phyloP scores from a whole-genome alignment of 2,797 vertebrate genomes.

The Lutjanus argentimaculatus region DNA sequence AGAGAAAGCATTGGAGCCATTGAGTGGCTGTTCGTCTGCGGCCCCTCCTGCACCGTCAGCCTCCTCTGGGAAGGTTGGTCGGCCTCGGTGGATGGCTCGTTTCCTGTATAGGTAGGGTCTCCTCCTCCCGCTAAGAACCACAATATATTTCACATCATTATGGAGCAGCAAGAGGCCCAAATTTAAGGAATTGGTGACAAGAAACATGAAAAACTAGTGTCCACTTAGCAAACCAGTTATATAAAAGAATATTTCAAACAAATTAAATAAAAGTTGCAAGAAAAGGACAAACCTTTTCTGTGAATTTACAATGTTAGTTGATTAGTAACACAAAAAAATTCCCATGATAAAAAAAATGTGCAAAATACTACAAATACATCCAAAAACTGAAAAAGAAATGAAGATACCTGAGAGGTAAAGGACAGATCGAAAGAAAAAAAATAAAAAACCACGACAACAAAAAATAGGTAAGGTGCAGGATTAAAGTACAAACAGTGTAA shows the following conservation, averaged over 20 bases:
- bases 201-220: slow-evolving; percentile 40
- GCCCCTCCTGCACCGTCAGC: slow-evolving; percentile 57
- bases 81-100: slow-evolving; percentile 87
- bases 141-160: slow-evolving; percentile 57
- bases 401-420: slow-evolving; percentile 64
- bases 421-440: slow-evolving; percentile 58
- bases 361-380: slow-evolving; percentile 69
- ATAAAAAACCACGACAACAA: slow-evolving; percentile 68
- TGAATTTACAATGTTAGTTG: slow-evolving; percentile 58
- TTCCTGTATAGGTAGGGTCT: slow-evolving; percentile 89
- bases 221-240: slow-evolving; percentile 53
- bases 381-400: slow-evolving; percentile 62
- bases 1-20: slow-evolving; percentile 72
- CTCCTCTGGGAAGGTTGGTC: slow-evolving; percentile 83
- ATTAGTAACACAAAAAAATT: slow-evolving; percentile 55
- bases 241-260: slow-evolving; percentile 31
- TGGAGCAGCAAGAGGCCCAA: slow-evolving; percentile 7
- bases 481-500: slow-evolving; percentile 66
- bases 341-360: slow-evolving; percentile 61
- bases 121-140: slow-evolving; percentile 85
- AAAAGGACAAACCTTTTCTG: slow-evolving; percentile 71
- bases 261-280: slow-evolving; percentile 65
- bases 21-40: slow-evolving; percentile 81
- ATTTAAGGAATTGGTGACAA: slow-evolving; percentile 46
- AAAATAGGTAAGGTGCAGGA: slow-evolving; percentile 74